Conservation (phyloP, 2,888 invertebrate genomes). For the Phengaris alcon region DNA sequence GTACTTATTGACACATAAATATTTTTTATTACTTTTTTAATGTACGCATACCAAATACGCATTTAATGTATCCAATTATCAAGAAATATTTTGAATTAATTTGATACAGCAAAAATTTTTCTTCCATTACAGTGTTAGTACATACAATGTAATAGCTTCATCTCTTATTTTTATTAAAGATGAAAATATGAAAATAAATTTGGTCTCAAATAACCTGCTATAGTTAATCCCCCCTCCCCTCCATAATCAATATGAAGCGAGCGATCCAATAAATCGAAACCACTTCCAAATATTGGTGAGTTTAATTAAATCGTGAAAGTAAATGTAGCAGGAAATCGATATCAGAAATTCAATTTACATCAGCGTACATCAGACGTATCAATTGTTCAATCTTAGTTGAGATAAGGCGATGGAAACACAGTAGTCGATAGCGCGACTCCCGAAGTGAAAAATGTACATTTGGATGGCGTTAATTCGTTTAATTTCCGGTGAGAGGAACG, state of each 20-base stretch:
- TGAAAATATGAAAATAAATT: background rate
- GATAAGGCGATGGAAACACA: slow-evolving; percentile 76
- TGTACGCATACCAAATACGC: background rate
- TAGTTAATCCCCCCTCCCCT: background rate
- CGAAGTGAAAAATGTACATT: slow-evolving; percentile 80
- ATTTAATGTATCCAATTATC: background rate
- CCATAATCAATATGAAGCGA: background rate
- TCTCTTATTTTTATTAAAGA: background rate
- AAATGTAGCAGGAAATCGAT: slow-evolving; percentile 73
- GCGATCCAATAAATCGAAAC: slow-evolving; percentile 8
- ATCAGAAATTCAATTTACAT: slow-evolving; percentile 75
- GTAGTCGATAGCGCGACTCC: slow-evolving; percentile 73
- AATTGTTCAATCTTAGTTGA: slow-evolving; percentile 75
- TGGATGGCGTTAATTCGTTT: slow-evolving; percentile 80
- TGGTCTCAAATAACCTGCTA: background rate
- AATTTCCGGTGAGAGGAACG: slow-evolving; percentile 75
- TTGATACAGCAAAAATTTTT: background rate
- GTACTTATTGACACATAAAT: slow-evolving; percentile 55
- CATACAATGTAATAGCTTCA: background rate
- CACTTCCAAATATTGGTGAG: slow-evolving; percentile 51
- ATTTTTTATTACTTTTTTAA: background rate
- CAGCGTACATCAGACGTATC: slow-evolving; percentile 76
- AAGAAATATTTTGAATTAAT: background rate
- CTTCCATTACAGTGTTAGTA: too few species aligned
- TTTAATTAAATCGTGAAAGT: slow-evolving; percentile 70